Conservation (phyloP, 2,113 vertebrate species). For the Rhinoptilus africanus region DNA sequence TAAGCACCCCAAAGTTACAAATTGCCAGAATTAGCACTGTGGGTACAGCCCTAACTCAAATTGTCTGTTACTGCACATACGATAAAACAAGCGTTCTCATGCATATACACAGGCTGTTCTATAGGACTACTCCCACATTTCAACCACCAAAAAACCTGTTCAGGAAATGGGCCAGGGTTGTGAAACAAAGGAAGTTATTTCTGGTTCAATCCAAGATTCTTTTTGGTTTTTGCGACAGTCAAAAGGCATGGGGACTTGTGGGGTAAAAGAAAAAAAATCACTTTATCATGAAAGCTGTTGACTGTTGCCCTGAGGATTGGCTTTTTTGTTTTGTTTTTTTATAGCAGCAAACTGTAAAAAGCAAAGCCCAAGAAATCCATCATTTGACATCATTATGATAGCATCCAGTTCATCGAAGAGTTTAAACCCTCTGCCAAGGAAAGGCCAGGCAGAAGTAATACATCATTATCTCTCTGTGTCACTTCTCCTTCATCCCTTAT, state of each 20-base stretch:
- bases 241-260: neutral
- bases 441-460: slow-evolving; percentile 28
- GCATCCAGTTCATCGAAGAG: neutral
- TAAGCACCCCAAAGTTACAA: neutral
- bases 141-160: neutral
- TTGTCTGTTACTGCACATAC: neutral
- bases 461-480: neutral
- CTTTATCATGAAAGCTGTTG: neutral
- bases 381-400: slow-evolving; percentile 50
- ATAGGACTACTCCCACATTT: neutral
- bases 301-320: neutral
- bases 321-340: neutral
- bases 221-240: neutral
- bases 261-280: neutral
- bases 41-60: neutral
- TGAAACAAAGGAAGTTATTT: neutral
- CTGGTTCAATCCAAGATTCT: neutral
- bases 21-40: neutral
- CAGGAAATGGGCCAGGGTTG: neutral
- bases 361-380: neutral
- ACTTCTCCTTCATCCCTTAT: neutral
- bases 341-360: neutral
- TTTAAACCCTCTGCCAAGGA: neutral
- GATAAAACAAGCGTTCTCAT: neutral
- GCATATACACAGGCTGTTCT: neutral